Base-by-base conservation (phyloP, 2,888 invertebrate genomes). In the Hirudinaria manillensis region DNA sequence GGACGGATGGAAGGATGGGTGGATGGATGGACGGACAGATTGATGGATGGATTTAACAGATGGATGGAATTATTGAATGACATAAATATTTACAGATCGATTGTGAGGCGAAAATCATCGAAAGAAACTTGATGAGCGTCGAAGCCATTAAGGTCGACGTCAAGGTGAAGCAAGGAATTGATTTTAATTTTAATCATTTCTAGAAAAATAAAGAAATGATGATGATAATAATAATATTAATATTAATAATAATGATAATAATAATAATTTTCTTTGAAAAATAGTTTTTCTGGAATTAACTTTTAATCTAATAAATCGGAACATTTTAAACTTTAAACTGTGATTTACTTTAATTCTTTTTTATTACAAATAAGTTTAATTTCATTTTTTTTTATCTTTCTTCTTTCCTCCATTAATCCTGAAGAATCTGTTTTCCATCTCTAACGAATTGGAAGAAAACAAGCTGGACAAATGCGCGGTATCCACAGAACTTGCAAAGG, bases 401-500 rank as follows among this genome's bases (percentile, higher is more conserved):
- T 56, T 27, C 32, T 29, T 53, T 38, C 19, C 16, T 56, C 19
- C 32, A 19, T 53, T 38, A 16, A 38, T 61, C n/a, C 29, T 29
- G 19, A 32, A 75, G 75, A 75, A 66, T 29, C 51, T 75, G 24
- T 75, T 71, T 45, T 71, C 71, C 19, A 72, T 75, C 34, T 71
- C 70, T 19, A 75, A 75, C 65, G 75, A 75, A 45, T 51, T 75
- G 13, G 75, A 75, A 32, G 75, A 75, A 61, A 75, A 75, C 72
- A 75, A 75, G 55, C 32, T 75, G 61, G 75, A 75, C 66, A 75
- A 75, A 65, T 72, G 66, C 55, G 36, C 61, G n/a, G 21, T 75
- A n/a, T 61, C 68, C 29, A 34, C 71, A 4, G 75, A 75, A 55
- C 72, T 75, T 16, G 65, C 61, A 10, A 71, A 70, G 72, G 75